Percentiles rank a stretch among this genome's conserved stretches.
These are phyloP conservation scores for Drepana falcataria DNA, from an alignment of 2,888 invertebrate genomes.

Conservation along the genomic window DNA sequence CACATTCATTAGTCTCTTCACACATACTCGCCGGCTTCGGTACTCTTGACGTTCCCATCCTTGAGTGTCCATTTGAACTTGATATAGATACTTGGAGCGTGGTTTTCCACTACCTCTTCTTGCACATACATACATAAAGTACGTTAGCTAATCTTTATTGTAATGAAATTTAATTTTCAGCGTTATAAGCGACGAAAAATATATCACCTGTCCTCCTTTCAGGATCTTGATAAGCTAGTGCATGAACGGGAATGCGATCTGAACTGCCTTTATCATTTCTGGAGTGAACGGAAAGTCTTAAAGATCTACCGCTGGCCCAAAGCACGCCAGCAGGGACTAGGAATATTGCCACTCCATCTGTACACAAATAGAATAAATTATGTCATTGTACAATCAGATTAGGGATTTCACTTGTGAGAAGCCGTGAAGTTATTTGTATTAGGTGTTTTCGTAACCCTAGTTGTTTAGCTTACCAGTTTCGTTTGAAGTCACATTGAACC, in stretches of 20 bases:
- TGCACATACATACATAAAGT: too few relatives aligned
- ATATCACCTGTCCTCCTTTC: constrained; percentile 88
- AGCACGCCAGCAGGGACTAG: constrained; percentile 80
- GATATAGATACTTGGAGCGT: too few relatives aligned
- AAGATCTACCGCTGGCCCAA: constrained; percentile 69
- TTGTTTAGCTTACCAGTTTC: constrained; percentile 54
- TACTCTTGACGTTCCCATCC: too few relatives aligned
- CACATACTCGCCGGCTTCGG: too few relatives aligned
- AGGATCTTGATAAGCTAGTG: constrained; percentile 90
- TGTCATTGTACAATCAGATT: too few relatives aligned
- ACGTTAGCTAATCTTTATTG: too few relatives aligned
- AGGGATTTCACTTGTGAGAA: too few relatives aligned
- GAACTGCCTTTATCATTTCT: constrained; percentile 92
- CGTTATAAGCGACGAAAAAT: background rate
- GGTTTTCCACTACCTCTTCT: too few relatives aligned
- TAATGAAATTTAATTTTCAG: too few relatives aligned
- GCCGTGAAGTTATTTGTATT: background rate
- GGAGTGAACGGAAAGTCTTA: constrained; percentile 74
- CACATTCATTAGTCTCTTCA: too few relatives aligned
- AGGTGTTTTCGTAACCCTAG: background rate
- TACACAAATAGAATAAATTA: background rate
- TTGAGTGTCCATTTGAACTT: too few relatives aligned
- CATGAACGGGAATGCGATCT: constrained; percentile 87
- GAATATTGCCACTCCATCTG: constrained; percentile 68
- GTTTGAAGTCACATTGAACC: constrained; percentile 85